Conservation (phyloP, 2,888 invertebrate genomes). For the Danaus chrysippus region DNA sequence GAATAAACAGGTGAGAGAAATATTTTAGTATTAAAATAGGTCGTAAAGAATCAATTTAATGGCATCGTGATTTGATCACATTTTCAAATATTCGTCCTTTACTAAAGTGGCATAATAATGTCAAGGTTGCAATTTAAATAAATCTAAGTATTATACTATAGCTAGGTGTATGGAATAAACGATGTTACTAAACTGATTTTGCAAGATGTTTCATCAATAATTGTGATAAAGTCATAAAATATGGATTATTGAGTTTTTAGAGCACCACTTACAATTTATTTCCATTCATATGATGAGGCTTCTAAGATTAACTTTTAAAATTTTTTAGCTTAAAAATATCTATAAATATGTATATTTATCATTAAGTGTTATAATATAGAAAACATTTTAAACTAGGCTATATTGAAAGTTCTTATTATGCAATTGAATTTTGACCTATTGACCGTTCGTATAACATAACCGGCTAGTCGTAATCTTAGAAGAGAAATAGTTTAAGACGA, state of each 20-base stretch:
- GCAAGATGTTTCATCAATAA: conserved; percentile 8
- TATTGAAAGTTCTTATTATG: conserved; percentile 42
- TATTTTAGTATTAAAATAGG: no score
- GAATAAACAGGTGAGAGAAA: no score
- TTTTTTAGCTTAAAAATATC: no score
- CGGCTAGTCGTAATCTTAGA: conserved; percentile 33
- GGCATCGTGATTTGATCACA: not conserved
- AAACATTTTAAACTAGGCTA: conserved; percentile 10
- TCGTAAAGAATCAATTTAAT: no score
- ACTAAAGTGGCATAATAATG: conserved; percentile 21
- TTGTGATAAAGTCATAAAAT: conserved; percentile 28
- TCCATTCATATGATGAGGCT: no score
- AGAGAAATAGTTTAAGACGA: not conserved
- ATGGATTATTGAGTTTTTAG: no score
- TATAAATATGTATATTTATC: no score
- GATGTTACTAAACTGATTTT: conserved; percentile 13
- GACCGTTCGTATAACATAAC: conserved; percentile 51
- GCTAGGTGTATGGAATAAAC: conserved; percentile 23
- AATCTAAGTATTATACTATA: conserved; percentile 23
- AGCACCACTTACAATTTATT: no score
- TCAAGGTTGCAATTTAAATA: conserved; percentile 30
- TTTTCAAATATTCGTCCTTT: not conserved
- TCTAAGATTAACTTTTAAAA: no score
- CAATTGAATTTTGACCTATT: conserved; percentile 48
- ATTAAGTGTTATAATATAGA: not conserved